Evolutionary conservation across 2,797 vertebrate species (phyloP).

Genomic region (Synanceia verrucosa): DNA sequence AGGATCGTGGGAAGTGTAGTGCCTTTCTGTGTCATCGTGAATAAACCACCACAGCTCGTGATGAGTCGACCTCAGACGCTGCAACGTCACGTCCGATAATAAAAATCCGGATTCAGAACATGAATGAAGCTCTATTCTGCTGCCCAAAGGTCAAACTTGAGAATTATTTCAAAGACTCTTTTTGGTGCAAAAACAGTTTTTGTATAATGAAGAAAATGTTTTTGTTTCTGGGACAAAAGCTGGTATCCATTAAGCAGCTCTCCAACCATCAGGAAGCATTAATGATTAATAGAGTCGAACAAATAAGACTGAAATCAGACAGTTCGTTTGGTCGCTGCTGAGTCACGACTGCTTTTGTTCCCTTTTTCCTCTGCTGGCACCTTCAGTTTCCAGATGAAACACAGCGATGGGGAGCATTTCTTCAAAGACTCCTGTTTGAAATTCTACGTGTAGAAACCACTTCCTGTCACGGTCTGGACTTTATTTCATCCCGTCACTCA

Average conservation of each 20-base stretch:
- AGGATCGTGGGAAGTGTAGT: too few relatives aligned
- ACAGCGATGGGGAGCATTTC: slow-evolving; percentile 25
- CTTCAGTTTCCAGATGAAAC: slow-evolving; percentile 56
- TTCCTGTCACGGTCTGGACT: slow-evolving; percentile 48
- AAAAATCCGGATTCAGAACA: too few relatives aligned
- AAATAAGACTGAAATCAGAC: too few relatives aligned
- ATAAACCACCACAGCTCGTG: too few relatives aligned
- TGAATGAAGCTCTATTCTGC: too few relatives aligned
- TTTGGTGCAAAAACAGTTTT: slow-evolving; percentile 10
- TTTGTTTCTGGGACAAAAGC: slow-evolving; percentile 12
- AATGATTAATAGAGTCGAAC: slow-evolving; percentile 23
- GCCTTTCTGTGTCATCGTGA: too few relatives aligned
- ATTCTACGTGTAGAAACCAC: slow-evolving; percentile 27
- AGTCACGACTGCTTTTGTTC: slow-evolving; percentile 63
- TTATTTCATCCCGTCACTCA: slow-evolving; percentile 43
- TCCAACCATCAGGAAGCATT: not conserved
- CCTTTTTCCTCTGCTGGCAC: slow-evolving; percentile 43
- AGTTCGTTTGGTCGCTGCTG: slow-evolving; percentile 51
- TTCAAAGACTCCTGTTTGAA: slow-evolving; percentile 31
- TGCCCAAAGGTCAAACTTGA: too few relatives aligned
- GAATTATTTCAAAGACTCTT: slow-evolving; percentile 13
- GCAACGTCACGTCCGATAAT: too few relatives aligned
- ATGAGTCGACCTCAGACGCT: too few relatives aligned
- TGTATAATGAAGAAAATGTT: not conserved
- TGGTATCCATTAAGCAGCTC: not conserved